These are phyloP conservation scores for Catagonus wagneri DNA, from an alignment of 2,113 vertebrate genomes.

Conservation along the genomic window DNA sequence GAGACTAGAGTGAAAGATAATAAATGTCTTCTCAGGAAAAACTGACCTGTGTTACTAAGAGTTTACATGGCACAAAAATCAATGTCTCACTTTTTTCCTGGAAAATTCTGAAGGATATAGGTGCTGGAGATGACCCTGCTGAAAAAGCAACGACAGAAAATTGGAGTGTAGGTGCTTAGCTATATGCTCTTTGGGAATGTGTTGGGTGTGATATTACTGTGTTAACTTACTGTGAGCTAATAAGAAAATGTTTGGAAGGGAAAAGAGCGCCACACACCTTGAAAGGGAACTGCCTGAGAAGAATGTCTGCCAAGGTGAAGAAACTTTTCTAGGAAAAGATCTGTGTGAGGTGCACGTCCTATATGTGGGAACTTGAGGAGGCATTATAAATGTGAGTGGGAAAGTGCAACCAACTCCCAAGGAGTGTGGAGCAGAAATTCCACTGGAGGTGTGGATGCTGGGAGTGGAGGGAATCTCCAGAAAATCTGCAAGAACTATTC, in stretches of 20 bases:
- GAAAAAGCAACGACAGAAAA: not conserved
- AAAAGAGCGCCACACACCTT: not conserved
- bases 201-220: not conserved
- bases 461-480: not conserved
- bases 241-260: not conserved
- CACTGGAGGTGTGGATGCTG: not conserved
- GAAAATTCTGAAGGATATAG: not conserved
- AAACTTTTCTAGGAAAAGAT: not conserved
- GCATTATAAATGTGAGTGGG: not conserved
- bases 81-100: not conserved
- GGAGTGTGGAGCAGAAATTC: not conserved
- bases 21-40: not conserved
- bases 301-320: not conserved
- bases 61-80: not conserved
- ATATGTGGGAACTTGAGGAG: not conserved
- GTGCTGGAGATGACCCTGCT: not conserved
- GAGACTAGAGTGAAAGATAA: not conserved
- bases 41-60: not conserved
- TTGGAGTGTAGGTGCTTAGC: not conserved
- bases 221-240: not conserved
- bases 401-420: not conserved
- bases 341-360: not conserved
- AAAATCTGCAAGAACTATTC: not conserved
- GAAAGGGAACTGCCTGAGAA: not conserved
- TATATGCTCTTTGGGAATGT: not conserved